Evolutionary conservation across 2,888 invertebrate genomes (phyloP), one percentile per base, ranked within the genome.

Genomic region (Mythimna lalbum): DNA sequence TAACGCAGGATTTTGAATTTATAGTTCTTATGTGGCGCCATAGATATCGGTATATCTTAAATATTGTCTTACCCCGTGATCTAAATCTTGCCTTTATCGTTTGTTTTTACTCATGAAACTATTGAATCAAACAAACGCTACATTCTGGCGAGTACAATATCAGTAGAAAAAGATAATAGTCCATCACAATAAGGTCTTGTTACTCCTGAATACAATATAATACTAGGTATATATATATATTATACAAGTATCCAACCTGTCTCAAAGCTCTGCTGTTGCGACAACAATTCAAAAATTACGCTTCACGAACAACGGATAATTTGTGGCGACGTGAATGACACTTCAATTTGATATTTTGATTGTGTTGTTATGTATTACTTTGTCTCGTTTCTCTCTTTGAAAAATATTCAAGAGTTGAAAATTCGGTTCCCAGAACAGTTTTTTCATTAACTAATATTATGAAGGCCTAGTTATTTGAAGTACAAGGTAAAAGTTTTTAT

Each of bases 311-410:
- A 61, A 69, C 33, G 36, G 14, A 23, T 69, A 64, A 50, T 76
- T 62, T 81, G 53, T 53, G 47, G 55, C 33, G n/a, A 73, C 60
- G 47, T 66, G 33, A 66, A 65, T 55, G 70, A 61, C 65, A 65
- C 76, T 76, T 62, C 57, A 77, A 77, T 77, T 80, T 80, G 43
- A 64, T 49, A 66, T 64, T 55, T 67, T 60, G 69, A 80, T 57
- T 64, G 63, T 53, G 17, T 57, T 36, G 50, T 71, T 63, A 39
- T 73, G 73, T 73, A 74, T 75, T 65, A 53, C 31, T 50, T 36
- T 12, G 27, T 49, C 14, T 36, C 43, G 57, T 55, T 63, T 63
- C 23, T 27, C 52, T 60, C 36, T 52, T 65, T 31, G 12, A 7
- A 36, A 33, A 80, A 63, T 61, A 81, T 66, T 4, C 5, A 27